phyloP scores from a whole-genome alignment of 2,797 vertebrate genomes.

The Aeoliscus strigatus region DNA sequence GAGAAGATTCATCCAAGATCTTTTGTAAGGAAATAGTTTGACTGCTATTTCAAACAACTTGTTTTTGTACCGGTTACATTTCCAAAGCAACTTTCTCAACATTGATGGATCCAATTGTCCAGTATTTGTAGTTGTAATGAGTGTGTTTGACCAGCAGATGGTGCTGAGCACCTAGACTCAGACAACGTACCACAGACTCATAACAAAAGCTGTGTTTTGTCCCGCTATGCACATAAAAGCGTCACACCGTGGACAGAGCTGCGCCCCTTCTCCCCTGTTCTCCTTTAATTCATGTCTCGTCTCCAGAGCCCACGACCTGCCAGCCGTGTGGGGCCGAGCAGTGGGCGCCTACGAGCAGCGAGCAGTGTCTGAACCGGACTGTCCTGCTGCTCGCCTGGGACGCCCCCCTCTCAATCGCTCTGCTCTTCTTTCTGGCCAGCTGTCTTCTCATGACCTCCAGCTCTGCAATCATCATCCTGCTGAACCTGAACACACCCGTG shows the following conservation, averaged over 20 bases:
- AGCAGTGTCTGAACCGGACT: conserved; percentile 65
- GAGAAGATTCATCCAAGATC: no score
- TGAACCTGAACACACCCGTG: conserved; percentile 74
- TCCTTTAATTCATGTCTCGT: neutral
- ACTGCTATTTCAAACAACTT: no score
- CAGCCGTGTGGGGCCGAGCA: conserved; percentile 60
- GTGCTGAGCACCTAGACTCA: conserved; percentile 13
- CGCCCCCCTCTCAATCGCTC: conserved; percentile 45
- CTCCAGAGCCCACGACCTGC: conserved; percentile 62
- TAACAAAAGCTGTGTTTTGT: neutral
- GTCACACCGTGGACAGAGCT: no score
- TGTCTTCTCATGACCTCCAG: conserved; percentile 72
- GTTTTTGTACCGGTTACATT: no score
- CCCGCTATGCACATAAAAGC: neutral
- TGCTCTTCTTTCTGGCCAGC: conserved; percentile 61
- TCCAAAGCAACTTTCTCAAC: no score
- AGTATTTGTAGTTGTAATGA: conserved; percentile 5
- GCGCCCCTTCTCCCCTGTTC: no score
- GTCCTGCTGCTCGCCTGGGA: conserved; percentile 72
- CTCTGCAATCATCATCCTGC: conserved; percentile 66
- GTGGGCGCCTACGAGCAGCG: conserved; percentile 73
- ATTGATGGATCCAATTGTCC: no score
- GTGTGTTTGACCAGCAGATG: conserved; percentile 45
- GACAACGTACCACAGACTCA: neutral
- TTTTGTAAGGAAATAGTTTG: no score